Evolutionary conservation across 2,113 vertebrate genomes (phyloP).

Genomic region (Oostethus manadensis): DNA sequence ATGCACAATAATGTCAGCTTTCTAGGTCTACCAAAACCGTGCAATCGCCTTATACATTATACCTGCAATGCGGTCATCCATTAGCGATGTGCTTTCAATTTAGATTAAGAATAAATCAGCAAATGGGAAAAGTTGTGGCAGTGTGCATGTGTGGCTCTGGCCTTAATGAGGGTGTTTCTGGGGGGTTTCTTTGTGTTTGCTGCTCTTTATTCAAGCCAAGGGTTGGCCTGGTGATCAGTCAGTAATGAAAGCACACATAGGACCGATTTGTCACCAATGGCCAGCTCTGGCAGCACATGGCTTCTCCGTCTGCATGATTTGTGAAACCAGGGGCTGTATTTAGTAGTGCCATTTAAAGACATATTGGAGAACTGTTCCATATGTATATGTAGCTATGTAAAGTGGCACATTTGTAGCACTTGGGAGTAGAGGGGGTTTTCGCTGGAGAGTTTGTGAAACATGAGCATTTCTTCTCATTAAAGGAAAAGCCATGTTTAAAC

Average conservation of each 20-base stretch:
- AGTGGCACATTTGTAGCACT: conserved; percentile 55
- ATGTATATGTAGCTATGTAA: conserved; percentile 27
- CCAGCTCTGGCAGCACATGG: conserved; percentile 61
- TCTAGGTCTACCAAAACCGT: conserved; percentile 46
- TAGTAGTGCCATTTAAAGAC: conserved; percentile 71
- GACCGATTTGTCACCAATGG: conserved; percentile 64
- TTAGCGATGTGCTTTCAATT: conserved; percentile 49
- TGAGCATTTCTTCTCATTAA: conserved; percentile 67
- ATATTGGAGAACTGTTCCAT: conserved; percentile 54
- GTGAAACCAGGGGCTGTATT: conserved; percentile 66
- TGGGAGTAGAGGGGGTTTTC: conserved; percentile 50
- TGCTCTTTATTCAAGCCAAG: conserved; percentile 68
- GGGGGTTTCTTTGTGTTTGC: conserved; percentile 67
- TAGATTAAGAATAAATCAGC: conserved; percentile 49
- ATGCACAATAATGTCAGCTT: conserved; percentile 53
- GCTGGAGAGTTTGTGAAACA: conserved; percentile 64
- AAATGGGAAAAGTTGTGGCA: conserved; percentile 48
- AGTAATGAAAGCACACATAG: conserved; percentile 63
- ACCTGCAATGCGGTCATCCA: conserved; percentile 43
- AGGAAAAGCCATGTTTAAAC: conserved; percentile 65
- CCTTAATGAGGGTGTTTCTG: conserved; percentile 69
- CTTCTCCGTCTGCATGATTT: conserved; percentile 67
- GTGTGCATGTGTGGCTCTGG: conserved; percentile 58
- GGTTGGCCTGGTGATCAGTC: conserved; percentile 66
- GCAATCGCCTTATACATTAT: conserved; percentile 42